These are phyloP conservation scores for Tinamus guttatus DNA, from an alignment of 2,113 vertebrate species.

Conservation along the genomic window DNA sequence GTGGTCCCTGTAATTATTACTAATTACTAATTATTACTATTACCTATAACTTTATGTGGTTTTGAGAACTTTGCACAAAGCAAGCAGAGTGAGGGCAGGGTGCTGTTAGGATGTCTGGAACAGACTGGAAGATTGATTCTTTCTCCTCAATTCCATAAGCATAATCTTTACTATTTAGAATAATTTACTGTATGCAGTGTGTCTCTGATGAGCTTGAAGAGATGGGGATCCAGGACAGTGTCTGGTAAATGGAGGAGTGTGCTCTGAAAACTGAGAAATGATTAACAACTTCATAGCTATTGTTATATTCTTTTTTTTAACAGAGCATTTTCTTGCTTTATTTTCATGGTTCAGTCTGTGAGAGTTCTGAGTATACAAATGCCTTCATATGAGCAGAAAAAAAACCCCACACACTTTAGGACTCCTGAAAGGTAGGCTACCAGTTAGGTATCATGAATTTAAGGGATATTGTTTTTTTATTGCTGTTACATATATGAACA, in stretches of 20 bases:
- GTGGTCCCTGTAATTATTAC: background rate
- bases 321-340: background rate
- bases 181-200: background rate
- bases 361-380: background rate
- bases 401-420: background rate
- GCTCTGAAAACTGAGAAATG: background rate
- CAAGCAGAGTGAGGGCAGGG: fast-evolving
- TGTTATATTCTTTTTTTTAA: background rate
- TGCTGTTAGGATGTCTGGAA: background rate
- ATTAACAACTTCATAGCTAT: background rate
- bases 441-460: background rate
- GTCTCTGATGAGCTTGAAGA: background rate
- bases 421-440: background rate
- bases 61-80: background rate
- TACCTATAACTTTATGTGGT: background rate
- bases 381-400: background rate
- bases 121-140: background rate
- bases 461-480: background rate
- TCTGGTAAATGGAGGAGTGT: background rate
- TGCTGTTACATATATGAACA: background rate
- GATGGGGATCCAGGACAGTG: background rate
- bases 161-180: background rate
- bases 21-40: background rate
- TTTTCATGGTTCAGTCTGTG: background rate
- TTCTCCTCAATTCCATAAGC: background rate